phyloP scores from a whole-genome alignment of 2,113 vertebrate genomes.

The Irena cyanogastra region DNA sequence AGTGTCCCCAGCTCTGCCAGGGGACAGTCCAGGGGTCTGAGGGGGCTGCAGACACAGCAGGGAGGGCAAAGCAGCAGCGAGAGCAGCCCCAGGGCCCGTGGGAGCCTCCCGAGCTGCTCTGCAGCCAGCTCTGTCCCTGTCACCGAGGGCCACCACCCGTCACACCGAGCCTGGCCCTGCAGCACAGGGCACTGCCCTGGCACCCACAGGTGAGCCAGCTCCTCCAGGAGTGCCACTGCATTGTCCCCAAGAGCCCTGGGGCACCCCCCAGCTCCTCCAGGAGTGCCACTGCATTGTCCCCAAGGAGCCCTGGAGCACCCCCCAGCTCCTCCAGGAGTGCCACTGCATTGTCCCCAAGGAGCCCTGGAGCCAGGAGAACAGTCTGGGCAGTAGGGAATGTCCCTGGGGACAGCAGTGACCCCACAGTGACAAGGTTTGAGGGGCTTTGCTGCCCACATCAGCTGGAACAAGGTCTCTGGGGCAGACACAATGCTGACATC shows the following conservation, averaged over 20 bases:
- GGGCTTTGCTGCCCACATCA: not conserved
- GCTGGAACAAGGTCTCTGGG: accelerated
- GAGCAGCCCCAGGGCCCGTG: not conserved
- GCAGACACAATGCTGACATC: not conserved
- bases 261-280: accelerated
- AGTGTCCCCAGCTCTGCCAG: not conserved
- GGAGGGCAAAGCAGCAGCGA: not conserved
- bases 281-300: not conserved
- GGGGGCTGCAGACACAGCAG: accelerated
- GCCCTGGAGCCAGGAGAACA: accelerated
- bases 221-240: accelerated
- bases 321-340: accelerated
- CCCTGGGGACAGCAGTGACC: accelerated
- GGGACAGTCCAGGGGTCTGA: too few relatives aligned
- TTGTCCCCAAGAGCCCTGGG: not conserved
- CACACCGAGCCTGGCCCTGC: not conserved
- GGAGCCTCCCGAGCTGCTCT: too few relatives aligned
- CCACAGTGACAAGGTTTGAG: accelerated
- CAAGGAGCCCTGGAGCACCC: accelerated
- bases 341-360: not conserved
- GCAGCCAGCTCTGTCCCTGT: too few relatives aligned
- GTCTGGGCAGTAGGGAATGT: not conserved
- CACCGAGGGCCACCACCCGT: too few relatives aligned
- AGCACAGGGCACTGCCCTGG: not conserved
- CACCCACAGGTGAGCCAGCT: accelerated